phyloP scores from a whole-genome alignment of 2,888 invertebrate genomes.

The Anorthoa munda region DNA sequence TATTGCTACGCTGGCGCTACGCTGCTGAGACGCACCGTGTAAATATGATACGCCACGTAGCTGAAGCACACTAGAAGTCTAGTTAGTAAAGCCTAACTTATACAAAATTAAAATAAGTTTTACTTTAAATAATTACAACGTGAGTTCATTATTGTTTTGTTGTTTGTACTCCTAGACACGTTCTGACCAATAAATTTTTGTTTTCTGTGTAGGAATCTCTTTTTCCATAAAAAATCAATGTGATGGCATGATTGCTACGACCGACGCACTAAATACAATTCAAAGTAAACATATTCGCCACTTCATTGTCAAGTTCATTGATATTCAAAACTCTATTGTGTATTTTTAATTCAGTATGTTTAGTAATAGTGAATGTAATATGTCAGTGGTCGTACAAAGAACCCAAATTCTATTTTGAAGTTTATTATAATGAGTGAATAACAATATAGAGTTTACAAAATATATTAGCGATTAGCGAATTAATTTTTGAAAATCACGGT shows the following conservation, averaged over 20 bases:
- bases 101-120: neutral
- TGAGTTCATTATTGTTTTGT: neutral
- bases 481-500: slow-evolving; percentile 52
- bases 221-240: slow-evolving; percentile 12
- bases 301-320: slow-evolving; percentile 23
- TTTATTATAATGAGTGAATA: slow-evolving; percentile 24
- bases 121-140: neutral
- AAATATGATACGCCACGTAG: neutral
- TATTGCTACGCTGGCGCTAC: neutral
- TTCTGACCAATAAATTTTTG: neutral
- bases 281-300: slow-evolving; percentile 13
- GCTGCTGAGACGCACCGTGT: neutral
- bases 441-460: slow-evolving; percentile 6
- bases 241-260: neutral
- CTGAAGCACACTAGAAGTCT: no score
- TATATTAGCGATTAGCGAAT: slow-evolving; percentile 10
- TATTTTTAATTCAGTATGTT: slow-evolving; percentile 18
- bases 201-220: neutral
- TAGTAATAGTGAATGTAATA: slow-evolving; percentile 3
- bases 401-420: slow-evolving; percentile 6
- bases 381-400: neutral
- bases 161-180: neutral
- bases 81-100: neutral
- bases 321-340: slow-evolving; percentile 32
- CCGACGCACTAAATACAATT: neutral